These are phyloP conservation scores for Spinus pinus DNA, from an alignment of 2,797 vertebrate genomes.

Conservation along the genomic window DNA sequence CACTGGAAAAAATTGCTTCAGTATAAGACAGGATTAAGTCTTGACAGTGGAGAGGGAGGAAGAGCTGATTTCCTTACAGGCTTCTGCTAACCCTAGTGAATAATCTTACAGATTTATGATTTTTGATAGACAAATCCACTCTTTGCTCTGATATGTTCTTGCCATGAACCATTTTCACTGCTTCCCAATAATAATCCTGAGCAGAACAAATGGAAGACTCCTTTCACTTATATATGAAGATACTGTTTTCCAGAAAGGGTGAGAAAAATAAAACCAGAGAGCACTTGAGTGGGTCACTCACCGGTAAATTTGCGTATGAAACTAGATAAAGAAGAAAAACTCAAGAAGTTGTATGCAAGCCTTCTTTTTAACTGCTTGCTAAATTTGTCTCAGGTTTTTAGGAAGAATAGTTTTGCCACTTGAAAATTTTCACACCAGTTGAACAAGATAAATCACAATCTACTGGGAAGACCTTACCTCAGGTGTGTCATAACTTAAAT, in stretches of 20 bases:
- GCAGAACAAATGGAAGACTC: background rate
- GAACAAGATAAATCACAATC: background rate
- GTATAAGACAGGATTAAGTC: background rate
- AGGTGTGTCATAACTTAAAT: background rate
- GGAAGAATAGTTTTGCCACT: background rate
- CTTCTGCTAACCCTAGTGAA: background rate
- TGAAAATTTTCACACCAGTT: background rate
- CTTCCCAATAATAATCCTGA: background rate
- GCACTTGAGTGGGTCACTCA: background rate
- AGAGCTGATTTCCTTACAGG: background rate
- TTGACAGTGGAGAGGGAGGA: fast-evolving
- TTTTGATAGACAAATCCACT: background rate
- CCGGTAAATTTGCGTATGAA: background rate
- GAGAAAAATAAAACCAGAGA: too few species aligned
- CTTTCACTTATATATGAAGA: background rate
- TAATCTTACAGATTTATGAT: fast-evolving
- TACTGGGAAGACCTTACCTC: background rate
- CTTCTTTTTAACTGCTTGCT: background rate
- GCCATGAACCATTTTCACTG: background rate
- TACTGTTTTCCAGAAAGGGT: background rate
- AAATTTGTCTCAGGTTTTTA: background rate
- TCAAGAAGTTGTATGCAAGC: background rate
- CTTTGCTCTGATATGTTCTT: background rate
- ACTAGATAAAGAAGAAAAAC: background rate
- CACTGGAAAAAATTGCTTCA: background rate